phyloP scores from a whole-genome alignment of 2,888 invertebrate species.

The Eilema griseolum region DNA sequence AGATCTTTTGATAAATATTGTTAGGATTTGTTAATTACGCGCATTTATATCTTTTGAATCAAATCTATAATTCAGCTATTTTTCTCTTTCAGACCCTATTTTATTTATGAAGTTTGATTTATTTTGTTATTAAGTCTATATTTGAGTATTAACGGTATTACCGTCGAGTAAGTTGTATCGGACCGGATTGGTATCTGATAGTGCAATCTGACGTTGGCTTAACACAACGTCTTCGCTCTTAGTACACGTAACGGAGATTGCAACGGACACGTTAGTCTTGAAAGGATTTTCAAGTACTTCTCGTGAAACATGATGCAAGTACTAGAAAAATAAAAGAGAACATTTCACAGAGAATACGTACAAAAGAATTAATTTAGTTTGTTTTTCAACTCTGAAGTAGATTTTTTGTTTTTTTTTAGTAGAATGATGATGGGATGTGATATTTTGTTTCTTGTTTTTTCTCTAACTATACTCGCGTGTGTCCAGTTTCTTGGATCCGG shows the following conservation, averaged over 20 bases:
- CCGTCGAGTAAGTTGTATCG: not conserved
- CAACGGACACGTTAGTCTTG: conserved; percentile 38
- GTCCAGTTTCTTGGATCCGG: too few species aligned
- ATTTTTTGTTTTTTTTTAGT: not conserved
- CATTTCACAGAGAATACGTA: not conserved
- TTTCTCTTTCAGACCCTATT: too few species aligned
- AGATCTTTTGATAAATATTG: too few species aligned
- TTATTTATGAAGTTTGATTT: too few species aligned
- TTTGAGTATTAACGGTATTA: too few species aligned
- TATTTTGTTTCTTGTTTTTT: too few species aligned
- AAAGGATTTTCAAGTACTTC: conserved; percentile 48
- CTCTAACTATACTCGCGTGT: too few species aligned
- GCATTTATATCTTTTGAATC: not conserved
- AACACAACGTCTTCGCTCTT: conserved; percentile 18
- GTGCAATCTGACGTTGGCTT: not conserved
- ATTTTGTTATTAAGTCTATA: too few species aligned
- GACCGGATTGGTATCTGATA: not conserved
- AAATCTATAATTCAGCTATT: too few species aligned
- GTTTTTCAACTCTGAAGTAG: not conserved
- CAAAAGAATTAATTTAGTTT: not conserved
- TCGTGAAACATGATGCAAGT: conserved; percentile 27
- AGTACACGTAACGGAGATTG: conserved; percentile 38
- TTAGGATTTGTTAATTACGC: not conserved
- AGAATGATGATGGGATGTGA: too few species aligned
- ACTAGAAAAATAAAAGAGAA: conserved; percentile 7